Base-by-base conservation (phyloP, 2,797 vertebrate genomes). In the Anabas testudineus region DNA sequence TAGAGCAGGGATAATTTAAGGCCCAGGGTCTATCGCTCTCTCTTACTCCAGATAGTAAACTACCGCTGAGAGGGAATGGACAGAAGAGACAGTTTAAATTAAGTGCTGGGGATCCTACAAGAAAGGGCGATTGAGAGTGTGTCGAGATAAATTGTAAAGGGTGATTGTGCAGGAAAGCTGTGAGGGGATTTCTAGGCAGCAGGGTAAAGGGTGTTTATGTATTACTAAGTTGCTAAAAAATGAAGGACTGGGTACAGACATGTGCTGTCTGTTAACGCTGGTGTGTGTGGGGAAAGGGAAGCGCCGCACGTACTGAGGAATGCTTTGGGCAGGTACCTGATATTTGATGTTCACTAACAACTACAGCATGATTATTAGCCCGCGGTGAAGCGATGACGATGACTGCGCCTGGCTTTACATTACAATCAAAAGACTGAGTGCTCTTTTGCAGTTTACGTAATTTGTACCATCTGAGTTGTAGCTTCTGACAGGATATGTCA, bases 1-100 rank as follows among this genome's bases (percentile, higher is more conserved):
- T 87, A 81, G 83, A 89, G 84, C 86, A 73, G 82, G 83, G 88
- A 89, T 90, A 78, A 89, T 89, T 86, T 87, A 89, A 87, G 86
- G 81, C 81, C 87, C 67, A 48, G 66, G 61, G 82, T 85, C 76
- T 62, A 65, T 82, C 69, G 70, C 61, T 53, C 79, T 67, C 81
- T 70, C 58, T 43, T 48, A 77, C 70, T 69, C 74, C 76, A 55
- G 55, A 77, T 78, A 84, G 87, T 88, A 85, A 85, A 90, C 78
- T 60, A 53, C 68, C 28, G 71, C 76, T 76, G 71, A 57, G 81
- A 61, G 82, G 57, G 73, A 83, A 43, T 7, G 71, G 85, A 82
- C 78, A 74, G 82, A 81, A 45, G 74, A 85, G 85, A 76, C 67
- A 52, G 69, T 85, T 88, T 89, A 91, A 88, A 91, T 91, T 73